phyloP scores from a whole-genome alignment of 2,888 invertebrate species.

The Polydrusus cervinus region DNA sequence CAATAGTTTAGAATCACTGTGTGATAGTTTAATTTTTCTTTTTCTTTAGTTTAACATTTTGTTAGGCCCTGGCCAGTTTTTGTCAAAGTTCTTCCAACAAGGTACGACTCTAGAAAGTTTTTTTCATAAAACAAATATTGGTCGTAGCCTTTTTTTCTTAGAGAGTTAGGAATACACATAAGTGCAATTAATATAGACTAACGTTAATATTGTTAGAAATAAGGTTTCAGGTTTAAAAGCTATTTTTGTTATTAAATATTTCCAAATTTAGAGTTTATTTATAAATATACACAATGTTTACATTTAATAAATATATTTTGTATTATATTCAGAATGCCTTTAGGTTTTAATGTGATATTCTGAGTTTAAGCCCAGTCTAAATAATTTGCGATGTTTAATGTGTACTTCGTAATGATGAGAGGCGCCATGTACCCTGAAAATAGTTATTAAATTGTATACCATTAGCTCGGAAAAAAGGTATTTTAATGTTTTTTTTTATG shows the following conservation, averaged over 20 bases:
- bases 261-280: constrained; percentile 65
- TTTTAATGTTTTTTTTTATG: too few species aligned
- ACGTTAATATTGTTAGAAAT: constrained; percentile 66
- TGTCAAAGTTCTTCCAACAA: constrained; percentile 70
- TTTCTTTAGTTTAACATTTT: constrained; percentile 67
- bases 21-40: constrained; percentile 65
- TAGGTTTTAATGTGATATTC: constrained; percentile 30
- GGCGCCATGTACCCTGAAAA: too few species aligned
- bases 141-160: constrained; percentile 30
- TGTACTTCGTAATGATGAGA: too few species aligned
- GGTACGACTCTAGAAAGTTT: constrained; percentile 50
- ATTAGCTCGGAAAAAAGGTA: too few species aligned
- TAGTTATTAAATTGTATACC: too few species aligned
- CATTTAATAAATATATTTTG: constrained; percentile 40
- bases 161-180: constrained; percentile 57
- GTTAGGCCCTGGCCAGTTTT: constrained; percentile 71
- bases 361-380: neutral
- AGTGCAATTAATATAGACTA: constrained; percentile 72
- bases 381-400: too few species aligned
- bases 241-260: constrained; percentile 50
- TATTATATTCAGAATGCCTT: constrained; percentile 37
- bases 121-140: constrained; percentile 23
- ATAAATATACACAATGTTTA: constrained; percentile 44
- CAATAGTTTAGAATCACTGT: constrained; percentile 65
- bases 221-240: constrained; percentile 36